Base-by-base conservation (phyloP, 2,888 invertebrate genomes). In the Plagodis dolabraria region DNA sequence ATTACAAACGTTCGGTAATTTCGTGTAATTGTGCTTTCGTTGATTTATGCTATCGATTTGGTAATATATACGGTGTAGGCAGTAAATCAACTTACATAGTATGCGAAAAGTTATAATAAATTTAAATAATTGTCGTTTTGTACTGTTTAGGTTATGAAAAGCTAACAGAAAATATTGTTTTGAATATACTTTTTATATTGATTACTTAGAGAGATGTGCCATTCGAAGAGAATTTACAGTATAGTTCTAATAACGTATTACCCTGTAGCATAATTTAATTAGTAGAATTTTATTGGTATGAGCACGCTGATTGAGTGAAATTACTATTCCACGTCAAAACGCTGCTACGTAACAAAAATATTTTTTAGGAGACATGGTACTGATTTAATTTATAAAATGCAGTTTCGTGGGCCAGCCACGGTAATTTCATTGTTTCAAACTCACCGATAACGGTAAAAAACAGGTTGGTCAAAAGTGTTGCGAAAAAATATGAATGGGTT, bases 371-470 rank as follows among this genome's bases (percentile, higher is more conserved):
- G 22, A n/a, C 48, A 34, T 6, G 4, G 0, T 48, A 45, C 59
- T 54, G 54, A 5, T 33, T 44, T 5, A 2, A 9, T 40, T 2
- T 22, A 35, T 55, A 33, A 33, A 33, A 42, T 22, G 40, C 7
- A n/a, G 22, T 57, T 68, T 71, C 65, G 79, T 81, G 84, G 82
- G 83, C 73, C 77, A 82, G 68, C 49, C 76, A 72, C 68, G 70
- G 76, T 83, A 84, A 86, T 87, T 89, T 89, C 86, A 87, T 90
- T 89, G 89, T 90, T 86, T 77, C 79, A 74, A 70, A 71, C 65
- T 81, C 85, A 80, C 81, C 11, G 53, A 46, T 61, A 61, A 53
- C 60, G 60, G 60, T 61, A 57, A 57, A 60, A 56, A 49, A 49
- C 48, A 53, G 53, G 56, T 61, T 50, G 35, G 12, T 53, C 46